These are phyloP conservation scores for Cacatua alba DNA, from an alignment of 2,113 vertebrate species.

Conservation along the genomic window DNA sequence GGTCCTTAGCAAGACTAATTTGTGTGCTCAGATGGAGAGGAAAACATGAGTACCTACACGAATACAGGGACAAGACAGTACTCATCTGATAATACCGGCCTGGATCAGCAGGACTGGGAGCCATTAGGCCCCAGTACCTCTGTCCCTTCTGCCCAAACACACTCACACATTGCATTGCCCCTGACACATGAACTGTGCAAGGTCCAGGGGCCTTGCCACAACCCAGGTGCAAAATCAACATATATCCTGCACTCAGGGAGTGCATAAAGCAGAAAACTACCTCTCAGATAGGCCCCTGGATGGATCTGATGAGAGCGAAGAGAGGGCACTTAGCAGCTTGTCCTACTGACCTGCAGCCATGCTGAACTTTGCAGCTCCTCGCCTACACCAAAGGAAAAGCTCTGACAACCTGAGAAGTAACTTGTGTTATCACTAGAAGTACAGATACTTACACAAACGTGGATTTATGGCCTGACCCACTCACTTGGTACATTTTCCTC, in stretches of 20 bases:
- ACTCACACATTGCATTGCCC: fast-evolving
- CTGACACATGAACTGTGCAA: not conserved
- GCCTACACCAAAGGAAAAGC: no score
- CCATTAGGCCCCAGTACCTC: not conserved
- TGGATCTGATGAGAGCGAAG: fast-evolving
- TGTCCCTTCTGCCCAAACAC: not conserved
- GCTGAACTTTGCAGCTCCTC: not conserved
- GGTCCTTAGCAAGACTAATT: not conserved
- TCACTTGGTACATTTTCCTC: fast-evolving
- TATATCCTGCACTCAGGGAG: fast-evolving
- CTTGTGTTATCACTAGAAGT: fast-evolving
- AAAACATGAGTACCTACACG: fast-evolving
- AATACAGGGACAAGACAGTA: not conserved
- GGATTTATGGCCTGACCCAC: not conserved
- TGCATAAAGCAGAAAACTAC: fast-evolving
- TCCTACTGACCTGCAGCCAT: not conserved
- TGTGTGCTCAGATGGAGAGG: not conserved
- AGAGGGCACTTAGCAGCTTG: not conserved
- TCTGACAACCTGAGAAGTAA: fast-evolving
- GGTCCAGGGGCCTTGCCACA: not conserved
- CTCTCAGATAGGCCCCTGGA: fast-evolving
- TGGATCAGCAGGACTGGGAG: not conserved
- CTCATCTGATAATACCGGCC: not conserved
- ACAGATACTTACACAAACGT: fast-evolving
- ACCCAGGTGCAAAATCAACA: not conserved